A percentile compares a stretch with the other conserved stretches of the same genome.
Conservation (phyloP, 2,888 invertebrate species). For the Sturmia bella region DNA sequence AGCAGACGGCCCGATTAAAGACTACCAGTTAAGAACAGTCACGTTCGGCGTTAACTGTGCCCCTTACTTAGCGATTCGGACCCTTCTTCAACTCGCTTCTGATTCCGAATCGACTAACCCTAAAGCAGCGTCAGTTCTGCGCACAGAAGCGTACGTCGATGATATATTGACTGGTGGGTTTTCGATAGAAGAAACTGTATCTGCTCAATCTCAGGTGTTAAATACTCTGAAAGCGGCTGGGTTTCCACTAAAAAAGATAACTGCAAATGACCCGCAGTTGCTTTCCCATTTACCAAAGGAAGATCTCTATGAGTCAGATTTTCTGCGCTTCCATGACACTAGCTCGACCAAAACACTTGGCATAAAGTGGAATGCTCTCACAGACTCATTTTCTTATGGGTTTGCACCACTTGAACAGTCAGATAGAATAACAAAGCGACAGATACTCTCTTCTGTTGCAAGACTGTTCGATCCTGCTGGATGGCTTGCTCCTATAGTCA, state of each 20-base stretch:
- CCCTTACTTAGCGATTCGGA: conserved; percentile 48
- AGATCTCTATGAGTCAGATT: conserved; percentile 13
- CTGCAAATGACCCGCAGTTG: background rate
- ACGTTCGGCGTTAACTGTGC: conserved; percentile 66
- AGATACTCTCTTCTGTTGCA: conserved; percentile 4
- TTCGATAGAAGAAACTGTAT: background rate
- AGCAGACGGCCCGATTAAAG: conserved; percentile 8
- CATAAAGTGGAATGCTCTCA: conserved; percentile 32
- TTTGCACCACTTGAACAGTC: background rate
- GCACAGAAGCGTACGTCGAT: background rate
- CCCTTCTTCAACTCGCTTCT: conserved; percentile 45
- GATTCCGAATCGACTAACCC: conserved; percentile 38
- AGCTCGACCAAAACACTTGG: conserved; percentile 11
- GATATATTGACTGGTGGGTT: background rate
- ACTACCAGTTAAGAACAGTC: conserved; percentile 55
- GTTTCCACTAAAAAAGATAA: background rate
- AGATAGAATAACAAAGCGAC: background rate
- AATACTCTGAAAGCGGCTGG: background rate
- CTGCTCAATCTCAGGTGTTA: background rate
- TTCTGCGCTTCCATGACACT: background rate
- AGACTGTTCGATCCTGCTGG: conserved; percentile 5
- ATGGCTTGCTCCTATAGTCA: conserved; percentile 1
- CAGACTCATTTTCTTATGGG: conserved; percentile 1
- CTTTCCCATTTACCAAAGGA: background rate
- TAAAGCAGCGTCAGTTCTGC: conserved; percentile 25